Evolutionary conservation across 2,888 invertebrate genomes (phyloP).

Genomic region (Margaritifera margaritifera): DNA sequence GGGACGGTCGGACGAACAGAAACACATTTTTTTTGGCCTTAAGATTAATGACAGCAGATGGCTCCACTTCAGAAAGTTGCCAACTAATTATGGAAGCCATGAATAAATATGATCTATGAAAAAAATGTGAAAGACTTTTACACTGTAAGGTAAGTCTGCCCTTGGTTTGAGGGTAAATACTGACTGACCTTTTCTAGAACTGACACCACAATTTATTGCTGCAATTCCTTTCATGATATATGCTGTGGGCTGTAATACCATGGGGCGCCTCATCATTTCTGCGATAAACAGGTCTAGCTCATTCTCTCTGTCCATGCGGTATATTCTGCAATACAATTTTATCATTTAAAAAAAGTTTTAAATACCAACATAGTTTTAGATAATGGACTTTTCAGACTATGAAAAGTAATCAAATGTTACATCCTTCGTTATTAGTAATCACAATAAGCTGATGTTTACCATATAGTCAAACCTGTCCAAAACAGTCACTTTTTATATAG

Average conservation of each 20-base stretch:
- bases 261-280: constrained; percentile 57
- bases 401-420: constrained; percentile 2
- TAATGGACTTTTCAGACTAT: background rate
- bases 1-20: no score
- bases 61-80: no score
- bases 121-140: no score
- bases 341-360: background rate
- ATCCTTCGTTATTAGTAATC: background rate
- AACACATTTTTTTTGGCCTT: no score
- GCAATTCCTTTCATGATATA: constrained; percentile 39
- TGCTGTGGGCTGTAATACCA: constrained; percentile 57
- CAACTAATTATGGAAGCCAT: no score
- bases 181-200: constrained; percentile 37
- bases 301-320: constrained; percentile 53
- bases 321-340: constrained; percentile 45
- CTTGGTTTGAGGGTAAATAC: no score
- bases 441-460: background rate
- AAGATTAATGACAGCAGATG: no score
- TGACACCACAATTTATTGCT: constrained; percentile 37
- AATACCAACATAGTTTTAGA: background rate
- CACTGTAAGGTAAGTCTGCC: no score
- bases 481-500: no score
- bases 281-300: constrained; percentile 56
- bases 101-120: no score
- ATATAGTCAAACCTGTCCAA: background rate